Evolutionary conservation across 1,140 invertebrate genomes (phyloP).

Genomic region (Glossosoma conforme): DNA sequence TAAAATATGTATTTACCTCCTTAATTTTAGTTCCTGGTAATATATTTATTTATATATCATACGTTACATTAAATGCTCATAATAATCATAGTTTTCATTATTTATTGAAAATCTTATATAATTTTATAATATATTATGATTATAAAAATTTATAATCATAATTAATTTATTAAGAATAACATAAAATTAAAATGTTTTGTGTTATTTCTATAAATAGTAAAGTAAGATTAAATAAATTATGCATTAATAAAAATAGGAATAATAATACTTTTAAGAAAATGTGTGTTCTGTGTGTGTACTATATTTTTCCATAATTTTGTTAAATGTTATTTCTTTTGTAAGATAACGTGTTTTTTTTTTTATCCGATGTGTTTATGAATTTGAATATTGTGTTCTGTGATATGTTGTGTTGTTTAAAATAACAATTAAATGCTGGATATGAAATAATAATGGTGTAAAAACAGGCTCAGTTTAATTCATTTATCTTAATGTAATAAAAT

Average conservation of each 20-base stretch:
- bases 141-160: background rate
- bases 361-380: constrained; percentile 3
- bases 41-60: too few species aligned
- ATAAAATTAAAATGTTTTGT: background rate
- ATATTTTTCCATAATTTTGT: constrained; percentile 1
- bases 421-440: constrained; percentile 2
- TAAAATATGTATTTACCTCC: too few species aligned
- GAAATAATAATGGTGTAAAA: constrained; percentile 1
- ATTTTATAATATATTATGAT: background rate
- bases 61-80: too few species aligned
- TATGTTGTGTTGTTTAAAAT: constrained; percentile 12
- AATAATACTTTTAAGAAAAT: background rate
- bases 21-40: too few species aligned
- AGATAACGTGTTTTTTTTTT: constrained; percentile 2
- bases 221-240: background rate
- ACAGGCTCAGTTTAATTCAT: constrained; percentile 4
- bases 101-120: background rate
- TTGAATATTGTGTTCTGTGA: constrained; percentile 11
- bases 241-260: background rate
- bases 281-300: constrained; percentile 4
- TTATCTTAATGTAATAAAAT: too few species aligned
- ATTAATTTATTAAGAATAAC: too few species aligned
- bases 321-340: constrained; percentile 8
- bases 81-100: too few species aligned
- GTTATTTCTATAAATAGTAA: background rate